phyloP scores from a whole-genome alignment of 2,888 invertebrate genomes.

The Acrobasis suavella region DNA sequence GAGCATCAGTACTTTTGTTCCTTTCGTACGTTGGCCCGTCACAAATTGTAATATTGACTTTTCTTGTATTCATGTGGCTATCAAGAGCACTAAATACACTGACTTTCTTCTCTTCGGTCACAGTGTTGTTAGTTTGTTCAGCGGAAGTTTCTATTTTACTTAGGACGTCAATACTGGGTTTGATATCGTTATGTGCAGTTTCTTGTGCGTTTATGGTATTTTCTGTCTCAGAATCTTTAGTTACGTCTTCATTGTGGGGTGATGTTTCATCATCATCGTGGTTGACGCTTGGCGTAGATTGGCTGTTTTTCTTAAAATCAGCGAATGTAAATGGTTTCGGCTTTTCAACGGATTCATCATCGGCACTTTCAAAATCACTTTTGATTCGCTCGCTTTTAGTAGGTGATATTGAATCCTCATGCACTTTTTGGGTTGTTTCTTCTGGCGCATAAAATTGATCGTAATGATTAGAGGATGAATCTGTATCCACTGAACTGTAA shows the following conservation, averaged over 20 bases:
- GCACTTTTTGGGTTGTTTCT: slow-evolving; percentile 36
- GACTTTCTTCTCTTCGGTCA: slow-evolving; percentile 51
- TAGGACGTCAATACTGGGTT: slow-evolving; percentile 4
- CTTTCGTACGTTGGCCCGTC: slow-evolving; percentile 61
- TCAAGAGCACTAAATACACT: slow-evolving; percentile 56
- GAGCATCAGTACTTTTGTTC: slow-evolving; percentile 63
- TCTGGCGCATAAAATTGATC: slow-evolving; percentile 63
- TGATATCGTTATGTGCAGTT: slow-evolving; percentile 18
- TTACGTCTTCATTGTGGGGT: slow-evolving; percentile 29
- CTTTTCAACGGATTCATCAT: slow-evolving; percentile 43
- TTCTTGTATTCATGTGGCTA: slow-evolving; percentile 54
- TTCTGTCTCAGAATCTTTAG: slow-evolving; percentile 26
- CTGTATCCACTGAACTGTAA: slow-evolving; percentile 66
- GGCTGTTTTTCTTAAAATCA: slow-evolving; percentile 77
- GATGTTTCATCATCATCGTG: slow-evolving; percentile 35
- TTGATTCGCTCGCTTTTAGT: slow-evolving; percentile 30
- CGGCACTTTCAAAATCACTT: slow-evolving; percentile 29
- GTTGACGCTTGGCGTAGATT: slow-evolving; percentile 44
- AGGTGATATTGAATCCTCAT: slow-evolving; percentile 30
- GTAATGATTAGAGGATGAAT: slow-evolving; percentile 67
- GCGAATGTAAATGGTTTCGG: slow-evolving; percentile 81
- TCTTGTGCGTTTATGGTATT: slow-evolving; percentile 28
- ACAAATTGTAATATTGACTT: slow-evolving; percentile 69
- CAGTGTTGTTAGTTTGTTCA: slow-evolving; percentile 24
- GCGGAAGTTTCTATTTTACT: slow-evolving; percentile 7